These are phyloP conservation scores for Pristionchus exspectatus DNA, from an alignment of 2,888 invertebrate genomes.

Conservation along the genomic window DNA sequence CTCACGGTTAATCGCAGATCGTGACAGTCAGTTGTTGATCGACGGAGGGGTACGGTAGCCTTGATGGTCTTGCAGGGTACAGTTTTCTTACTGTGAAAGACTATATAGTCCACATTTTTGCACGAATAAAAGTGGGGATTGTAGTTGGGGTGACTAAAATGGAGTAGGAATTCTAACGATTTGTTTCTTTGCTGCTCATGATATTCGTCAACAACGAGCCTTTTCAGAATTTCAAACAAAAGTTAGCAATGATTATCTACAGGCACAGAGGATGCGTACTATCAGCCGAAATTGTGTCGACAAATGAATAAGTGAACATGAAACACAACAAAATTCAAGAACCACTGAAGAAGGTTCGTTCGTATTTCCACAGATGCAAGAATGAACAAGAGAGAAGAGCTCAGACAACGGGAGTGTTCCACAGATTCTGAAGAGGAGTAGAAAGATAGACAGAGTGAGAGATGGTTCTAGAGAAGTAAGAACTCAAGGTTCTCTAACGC, in stretches of 20 bases:
- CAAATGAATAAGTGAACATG: too few relatives aligned
- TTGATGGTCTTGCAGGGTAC: background rate
- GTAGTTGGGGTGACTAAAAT: background rate
- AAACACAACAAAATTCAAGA: background rate
- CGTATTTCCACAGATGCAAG: background rate
- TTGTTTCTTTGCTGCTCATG: too few relatives aligned
- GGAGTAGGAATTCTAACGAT: background rate
- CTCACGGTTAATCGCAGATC: background rate
- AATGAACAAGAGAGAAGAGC: background rate
- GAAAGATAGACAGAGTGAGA: too few relatives aligned
- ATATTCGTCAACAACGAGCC: background rate
- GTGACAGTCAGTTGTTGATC: background rate
- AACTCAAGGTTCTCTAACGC: background rate
- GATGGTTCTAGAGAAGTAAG: background rate
- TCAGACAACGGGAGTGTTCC: background rate
- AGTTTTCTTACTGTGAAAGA: background rate
- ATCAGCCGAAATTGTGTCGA: too few relatives aligned
- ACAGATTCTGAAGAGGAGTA: background rate
- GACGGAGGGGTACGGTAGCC: background rate
- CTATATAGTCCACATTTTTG: background rate
- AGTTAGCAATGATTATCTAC: too few relatives aligned
- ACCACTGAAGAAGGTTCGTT: background rate
- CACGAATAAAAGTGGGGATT: background rate
- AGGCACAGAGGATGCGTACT: too few relatives aligned
- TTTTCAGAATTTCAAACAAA: too few relatives aligned